phyloP scores from a whole-genome alignment of 1,140 invertebrate genomes.

The Drosophila biarmipes region DNA sequence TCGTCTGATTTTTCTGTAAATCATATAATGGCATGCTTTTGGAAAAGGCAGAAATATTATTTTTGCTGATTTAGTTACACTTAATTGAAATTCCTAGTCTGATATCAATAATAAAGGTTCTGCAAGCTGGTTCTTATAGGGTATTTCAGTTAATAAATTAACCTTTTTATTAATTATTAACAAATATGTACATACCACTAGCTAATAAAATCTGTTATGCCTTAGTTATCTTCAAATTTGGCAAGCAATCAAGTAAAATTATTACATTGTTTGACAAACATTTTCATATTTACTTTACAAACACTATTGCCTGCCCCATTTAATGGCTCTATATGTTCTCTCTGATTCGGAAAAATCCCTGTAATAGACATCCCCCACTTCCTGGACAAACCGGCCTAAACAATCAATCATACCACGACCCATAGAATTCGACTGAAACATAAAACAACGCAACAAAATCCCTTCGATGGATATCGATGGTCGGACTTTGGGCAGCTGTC shows the following conservation, averaged over 20 bases:
- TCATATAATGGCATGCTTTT: constrained; percentile 6
- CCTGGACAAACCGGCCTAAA: constrained; percentile 2
- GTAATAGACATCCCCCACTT: background rate
- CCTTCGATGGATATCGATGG: constrained; percentile 12
- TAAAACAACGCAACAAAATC: constrained; percentile 24
- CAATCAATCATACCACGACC: constrained; percentile 38
- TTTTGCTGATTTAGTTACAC: too few species aligned
- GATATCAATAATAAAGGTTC: too few species aligned
- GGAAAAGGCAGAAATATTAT: background rate
- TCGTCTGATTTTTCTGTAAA: constrained; percentile 21
- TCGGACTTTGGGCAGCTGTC: constrained; percentile 36
- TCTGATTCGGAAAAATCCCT: background rate
- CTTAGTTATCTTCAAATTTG: too few species aligned
- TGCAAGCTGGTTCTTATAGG: too few species aligned
- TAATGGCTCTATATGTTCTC: background rate
- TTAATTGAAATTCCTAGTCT: too few species aligned
- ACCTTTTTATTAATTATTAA: too few species aligned
- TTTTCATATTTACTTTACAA: background rate
- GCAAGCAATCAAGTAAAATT: background rate
- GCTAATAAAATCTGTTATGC: too few species aligned
- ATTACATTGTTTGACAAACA: background rate
- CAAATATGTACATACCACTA: too few species aligned
- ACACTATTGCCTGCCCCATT: background rate
- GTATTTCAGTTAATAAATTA: background rate
- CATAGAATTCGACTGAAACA: constrained; percentile 35